A percentile compares a stretch with the other conserved stretches of the same genome.
These are phyloP conservation scores for Eristalis tenax DNA, from an alignment of 2,888 invertebrate genomes.

Conservation along the genomic window DNA sequence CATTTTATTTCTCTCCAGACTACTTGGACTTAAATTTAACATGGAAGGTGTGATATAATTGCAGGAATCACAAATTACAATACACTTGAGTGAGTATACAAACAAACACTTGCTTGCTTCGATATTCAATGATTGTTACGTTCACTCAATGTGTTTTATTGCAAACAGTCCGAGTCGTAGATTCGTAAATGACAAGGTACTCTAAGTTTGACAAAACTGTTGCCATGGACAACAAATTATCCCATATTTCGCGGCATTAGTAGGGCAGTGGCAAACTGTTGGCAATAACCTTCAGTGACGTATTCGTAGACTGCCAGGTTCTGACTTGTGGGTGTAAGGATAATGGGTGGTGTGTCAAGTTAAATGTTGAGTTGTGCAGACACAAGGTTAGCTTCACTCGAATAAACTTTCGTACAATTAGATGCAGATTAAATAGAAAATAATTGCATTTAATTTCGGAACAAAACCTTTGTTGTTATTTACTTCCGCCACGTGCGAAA, in stretches of 20 bases:
- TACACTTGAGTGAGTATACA: not conserved
- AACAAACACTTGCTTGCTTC: not conserved
- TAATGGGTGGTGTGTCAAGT: not conserved
- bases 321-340: not conserved
- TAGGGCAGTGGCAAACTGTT: not conserved
- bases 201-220: conserved; percentile 33
- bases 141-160: not conserved
- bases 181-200: not conserved
- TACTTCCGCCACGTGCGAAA: conserved; percentile 2
- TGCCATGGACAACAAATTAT: conserved; percentile 18
- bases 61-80: not conserved
- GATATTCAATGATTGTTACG: not conserved
- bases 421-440: conserved; percentile 6
- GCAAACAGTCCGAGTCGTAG: not conserved
- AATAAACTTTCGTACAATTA: not conserved
- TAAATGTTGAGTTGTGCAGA: not conserved
- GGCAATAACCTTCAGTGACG: not conserved
- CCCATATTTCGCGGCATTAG: conserved; percentile 23
- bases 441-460: conserved; percentile 7
- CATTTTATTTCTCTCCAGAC: not conserved
- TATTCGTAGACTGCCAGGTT: not conserved
- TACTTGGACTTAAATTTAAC: not conserved
- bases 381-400: not conserved
- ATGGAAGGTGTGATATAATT: not conserved
- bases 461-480: not conserved